These are phyloP conservation scores for Brevipalpus yothersi DNA, from an alignment of 1,140 invertebrate species.

Conservation along the genomic window DNA sequence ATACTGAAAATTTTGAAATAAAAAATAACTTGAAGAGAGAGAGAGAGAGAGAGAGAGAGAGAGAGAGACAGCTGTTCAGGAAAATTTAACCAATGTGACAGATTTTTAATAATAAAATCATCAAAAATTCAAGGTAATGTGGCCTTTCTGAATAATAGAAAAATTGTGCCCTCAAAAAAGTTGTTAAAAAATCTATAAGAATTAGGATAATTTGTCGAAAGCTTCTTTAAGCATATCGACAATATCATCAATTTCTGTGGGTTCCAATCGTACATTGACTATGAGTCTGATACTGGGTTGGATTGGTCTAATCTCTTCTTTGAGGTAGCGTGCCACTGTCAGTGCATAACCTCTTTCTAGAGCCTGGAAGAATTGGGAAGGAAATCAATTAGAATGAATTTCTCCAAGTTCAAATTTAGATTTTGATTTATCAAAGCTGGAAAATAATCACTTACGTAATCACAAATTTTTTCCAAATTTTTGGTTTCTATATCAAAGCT, in stretches of 20 bases:
- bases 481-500: conserved; percentile 16
- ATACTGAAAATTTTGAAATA: too few relatives aligned
- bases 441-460: not conserved
- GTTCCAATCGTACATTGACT: conserved; percentile 12
- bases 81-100: too few relatives aligned
- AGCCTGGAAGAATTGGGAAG: conserved; percentile 22
- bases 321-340: conserved; percentile 33
- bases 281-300: conserved; percentile 23
- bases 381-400: not conserved
- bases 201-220: not conserved
- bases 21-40: too few relatives aligned
- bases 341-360: conserved; percentile 24
- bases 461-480: not conserved
- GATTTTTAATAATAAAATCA: too few relatives aligned
- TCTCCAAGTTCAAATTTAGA: not conserved
- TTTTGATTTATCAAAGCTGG: too few relatives aligned
- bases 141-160: too few relatives aligned
- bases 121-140: too few relatives aligned
- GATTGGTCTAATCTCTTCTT: conserved; percentile 31
- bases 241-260: not conserved
- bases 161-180: too few relatives aligned
- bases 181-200: too few relatives aligned
- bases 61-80: too few relatives aligned
- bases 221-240: not conserved
- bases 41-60: too few relatives aligned